phyloP scores from a whole-genome alignment of 2,888 invertebrate species.

The Allophyes oxyacanthae region DNA sequence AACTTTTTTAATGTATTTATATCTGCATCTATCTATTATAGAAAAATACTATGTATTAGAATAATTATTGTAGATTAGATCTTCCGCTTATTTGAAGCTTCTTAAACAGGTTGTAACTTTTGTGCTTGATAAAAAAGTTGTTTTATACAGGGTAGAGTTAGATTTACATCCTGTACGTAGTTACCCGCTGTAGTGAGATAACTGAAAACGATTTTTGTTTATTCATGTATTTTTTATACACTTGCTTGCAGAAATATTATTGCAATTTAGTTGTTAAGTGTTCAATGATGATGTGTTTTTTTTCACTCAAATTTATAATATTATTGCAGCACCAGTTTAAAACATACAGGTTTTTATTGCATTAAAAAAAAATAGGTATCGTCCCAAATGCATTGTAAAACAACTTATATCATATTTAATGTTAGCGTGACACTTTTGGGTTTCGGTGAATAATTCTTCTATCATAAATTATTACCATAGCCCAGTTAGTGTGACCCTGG shows the following conservation, averaged over 20 bases:
- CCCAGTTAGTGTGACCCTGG: too few species aligned
- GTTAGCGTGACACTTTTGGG: too few species aligned
- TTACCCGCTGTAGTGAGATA: conserved; percentile 49
- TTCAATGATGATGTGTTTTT: too few species aligned
- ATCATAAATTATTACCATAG: too few species aligned
- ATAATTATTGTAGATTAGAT: conserved; percentile 25
- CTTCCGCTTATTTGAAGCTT: conserved; percentile 35
- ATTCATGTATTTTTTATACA: conserved; percentile 23
- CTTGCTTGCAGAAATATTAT: conserved; percentile 33
- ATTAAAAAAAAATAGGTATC: too few species aligned
- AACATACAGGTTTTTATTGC: too few species aligned
- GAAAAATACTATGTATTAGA: not conserved
- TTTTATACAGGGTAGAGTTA: conserved; percentile 46
- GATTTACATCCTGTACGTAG: conserved; percentile 35
- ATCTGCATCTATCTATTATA: conserved; percentile 8
- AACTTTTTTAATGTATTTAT: conserved; percentile 7
- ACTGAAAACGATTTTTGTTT: conserved; percentile 29
- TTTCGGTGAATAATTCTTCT: too few species aligned
- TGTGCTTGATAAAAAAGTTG: conserved; percentile 47
- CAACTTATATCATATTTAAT: too few species aligned
- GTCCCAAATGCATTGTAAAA: too few species aligned
- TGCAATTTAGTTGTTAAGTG: not conserved
- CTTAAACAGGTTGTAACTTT: conserved; percentile 37
- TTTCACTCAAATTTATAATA: too few species aligned
- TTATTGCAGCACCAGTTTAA: too few species aligned